Conservation (phyloP, 2,797 vertebrate species). For the Thunnus albacares region DNA sequence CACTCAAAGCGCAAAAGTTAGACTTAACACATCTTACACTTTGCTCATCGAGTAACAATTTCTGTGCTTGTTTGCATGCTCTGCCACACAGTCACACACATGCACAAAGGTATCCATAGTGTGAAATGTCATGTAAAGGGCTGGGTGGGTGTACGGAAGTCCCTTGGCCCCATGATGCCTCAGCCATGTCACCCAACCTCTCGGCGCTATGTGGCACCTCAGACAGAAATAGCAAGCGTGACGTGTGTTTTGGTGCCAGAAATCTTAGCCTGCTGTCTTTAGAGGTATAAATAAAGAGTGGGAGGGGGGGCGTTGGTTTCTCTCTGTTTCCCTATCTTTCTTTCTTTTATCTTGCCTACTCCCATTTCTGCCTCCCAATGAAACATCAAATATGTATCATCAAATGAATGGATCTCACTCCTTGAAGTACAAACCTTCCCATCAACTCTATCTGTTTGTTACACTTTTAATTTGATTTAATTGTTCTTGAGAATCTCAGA, state of each 20-base stretch:
- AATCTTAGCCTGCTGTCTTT: slow-evolving; percentile 87
- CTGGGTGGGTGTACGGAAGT: slow-evolving; percentile 64
- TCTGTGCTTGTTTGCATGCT: not conserved
- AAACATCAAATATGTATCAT: slow-evolving; percentile 6
- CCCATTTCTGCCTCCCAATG: slow-evolving; percentile 34
- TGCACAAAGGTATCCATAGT: slow-evolving; percentile 31
- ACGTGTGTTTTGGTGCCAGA: slow-evolving; percentile 88
- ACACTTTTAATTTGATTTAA: not conserved
- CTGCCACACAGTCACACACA: not conserved
- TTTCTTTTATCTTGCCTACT: slow-evolving; percentile 53
- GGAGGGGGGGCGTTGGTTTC: slow-evolving; percentile 36
- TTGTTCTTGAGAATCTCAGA: slow-evolving; percentile 69
- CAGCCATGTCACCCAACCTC: slow-evolving; percentile 79
- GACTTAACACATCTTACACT: not conserved
- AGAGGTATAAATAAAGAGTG: slow-evolving; percentile 80
- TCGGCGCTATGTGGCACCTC: slow-evolving; percentile 82
- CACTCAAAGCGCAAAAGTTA: not conserved
- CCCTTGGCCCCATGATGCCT: slow-evolving; percentile 70
- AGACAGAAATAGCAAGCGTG: slow-evolving; percentile 85
- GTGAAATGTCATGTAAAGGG: slow-evolving; percentile 70
- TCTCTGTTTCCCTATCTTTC: slow-evolving; percentile 50
- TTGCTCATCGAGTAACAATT: not conserved
- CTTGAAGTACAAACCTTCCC: not conserved
- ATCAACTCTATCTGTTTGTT: not conserved
- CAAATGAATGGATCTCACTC: not conserved